Evolutionary conservation across 1,140 invertebrate species (phyloP).

Genomic region (Lordiphosa collinella): DNA sequence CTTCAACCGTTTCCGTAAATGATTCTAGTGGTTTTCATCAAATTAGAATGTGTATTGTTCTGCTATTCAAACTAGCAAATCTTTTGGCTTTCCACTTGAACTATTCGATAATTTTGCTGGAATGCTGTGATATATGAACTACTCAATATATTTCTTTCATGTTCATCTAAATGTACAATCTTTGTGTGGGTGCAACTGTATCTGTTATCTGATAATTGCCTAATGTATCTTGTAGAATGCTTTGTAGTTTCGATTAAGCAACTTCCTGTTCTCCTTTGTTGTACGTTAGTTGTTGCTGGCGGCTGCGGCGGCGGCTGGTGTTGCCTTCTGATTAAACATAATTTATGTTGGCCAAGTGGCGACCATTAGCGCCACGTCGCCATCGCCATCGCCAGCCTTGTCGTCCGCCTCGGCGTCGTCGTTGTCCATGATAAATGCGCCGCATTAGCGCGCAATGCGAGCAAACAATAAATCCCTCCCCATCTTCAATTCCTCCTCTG

Average conservation of each 20-base stretch:
- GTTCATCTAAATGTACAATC: too few species aligned
- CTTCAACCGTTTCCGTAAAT: too few species aligned
- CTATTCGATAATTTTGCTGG: too few species aligned
- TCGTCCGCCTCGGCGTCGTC: slow-evolving; percentile 7
- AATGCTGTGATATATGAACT: too few species aligned
- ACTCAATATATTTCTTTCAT: too few species aligned
- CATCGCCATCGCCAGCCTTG: slow-evolving; percentile 6
- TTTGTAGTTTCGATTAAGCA: slow-evolving; percentile 51
- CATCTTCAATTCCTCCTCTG: background rate
- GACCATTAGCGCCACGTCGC: slow-evolving; percentile 59
- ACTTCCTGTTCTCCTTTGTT: slow-evolving; percentile 17
- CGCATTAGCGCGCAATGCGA: slow-evolving; percentile 61
- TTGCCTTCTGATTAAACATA: slow-evolving; percentile 58
- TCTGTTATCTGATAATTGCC: too few species aligned
- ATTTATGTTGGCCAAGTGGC: slow-evolving; percentile 71
- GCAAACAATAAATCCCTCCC: slow-evolving; percentile 49
- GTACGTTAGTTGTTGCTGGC: background rate
- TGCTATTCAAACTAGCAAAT: too few species aligned
- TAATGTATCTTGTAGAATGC: slow-evolving; percentile 5
- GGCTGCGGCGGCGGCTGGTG: slow-evolving; percentile 7
- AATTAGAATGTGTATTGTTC: too few species aligned
- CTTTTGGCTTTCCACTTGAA: too few species aligned
- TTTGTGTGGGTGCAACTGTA: too few species aligned
- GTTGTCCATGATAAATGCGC: slow-evolving; percentile 64
- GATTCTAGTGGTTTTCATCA: too few species aligned